These are phyloP conservation scores for Lysiphlebus fabarum DNA, from an alignment of 1,140 invertebrate species.

Conservation along the genomic window DNA sequence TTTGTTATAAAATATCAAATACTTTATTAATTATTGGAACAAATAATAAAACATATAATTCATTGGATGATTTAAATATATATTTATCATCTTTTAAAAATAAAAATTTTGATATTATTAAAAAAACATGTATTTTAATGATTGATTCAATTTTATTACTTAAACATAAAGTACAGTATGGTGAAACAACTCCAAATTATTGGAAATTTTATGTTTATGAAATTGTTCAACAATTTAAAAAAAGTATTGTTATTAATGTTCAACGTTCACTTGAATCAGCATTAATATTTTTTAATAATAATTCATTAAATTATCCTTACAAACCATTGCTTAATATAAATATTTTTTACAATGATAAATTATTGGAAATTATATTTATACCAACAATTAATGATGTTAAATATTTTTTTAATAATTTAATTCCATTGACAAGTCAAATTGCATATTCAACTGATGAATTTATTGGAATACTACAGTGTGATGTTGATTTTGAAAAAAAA, in stretches of 20 bases:
- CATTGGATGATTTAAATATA: slow-evolving; percentile 12
- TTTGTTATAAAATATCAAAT: slow-evolving; percentile 13
- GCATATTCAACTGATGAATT: slow-evolving; percentile 14
- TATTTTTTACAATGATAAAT: slow-evolving; percentile 8
- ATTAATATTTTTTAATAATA: slow-evolving; percentile 11
- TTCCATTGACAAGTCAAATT: background rate
- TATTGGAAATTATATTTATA: slow-evolving; percentile 9
- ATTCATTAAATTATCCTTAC: background rate
- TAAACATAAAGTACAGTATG: slow-evolving; percentile 4
- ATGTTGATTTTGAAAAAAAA: background rate
- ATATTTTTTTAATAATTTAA: background rate
- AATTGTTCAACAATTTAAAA: slow-evolving; percentile 11
- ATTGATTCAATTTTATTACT: background rate
- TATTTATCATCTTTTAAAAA: slow-evolving; percentile 5
- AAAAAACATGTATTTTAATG: background rate
- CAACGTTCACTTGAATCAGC: background rate
- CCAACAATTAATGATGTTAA: slow-evolving; percentile 11
- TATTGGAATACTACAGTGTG: slow-evolving; percentile 3
- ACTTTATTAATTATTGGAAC: slow-evolving; percentile 14
- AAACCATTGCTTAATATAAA: slow-evolving; percentile 13
- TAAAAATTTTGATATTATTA: slow-evolving; percentile 5
- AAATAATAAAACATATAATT: slow-evolving; percentile 2
- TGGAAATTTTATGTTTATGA: slow-evolving; percentile 13
- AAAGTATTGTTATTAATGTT: slow-evolving; percentile 8
- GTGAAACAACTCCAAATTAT: slow-evolving; percentile 5